Evolutionary conservation across 2,888 invertebrate genomes (phyloP).

Genomic region (Aethes cnicana): DNA sequence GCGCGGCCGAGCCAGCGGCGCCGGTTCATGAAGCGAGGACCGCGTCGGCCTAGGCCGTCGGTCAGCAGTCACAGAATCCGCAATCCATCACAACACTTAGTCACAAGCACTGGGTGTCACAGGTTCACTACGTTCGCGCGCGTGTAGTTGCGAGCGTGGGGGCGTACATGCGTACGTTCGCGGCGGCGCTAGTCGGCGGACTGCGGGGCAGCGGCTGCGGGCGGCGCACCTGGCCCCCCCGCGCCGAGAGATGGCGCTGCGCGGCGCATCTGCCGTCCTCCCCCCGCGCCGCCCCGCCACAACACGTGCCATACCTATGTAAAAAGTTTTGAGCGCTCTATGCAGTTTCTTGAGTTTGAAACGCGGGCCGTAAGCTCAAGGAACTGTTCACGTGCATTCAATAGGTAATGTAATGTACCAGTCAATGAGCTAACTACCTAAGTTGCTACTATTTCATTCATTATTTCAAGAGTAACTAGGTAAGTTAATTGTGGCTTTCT

Average conservation of each 20-base stretch:
- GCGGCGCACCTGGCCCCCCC: constrained; percentile 68
- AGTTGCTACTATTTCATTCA: too few relatives aligned
- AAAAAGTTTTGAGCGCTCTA: constrained; percentile 64
- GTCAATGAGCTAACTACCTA: neutral
- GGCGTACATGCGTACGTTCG: constrained; percentile 65
- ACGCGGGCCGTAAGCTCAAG: too few relatives aligned
- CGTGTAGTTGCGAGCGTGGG: constrained; percentile 60
- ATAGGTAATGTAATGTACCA: too few relatives aligned
- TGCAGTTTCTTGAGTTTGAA: constrained; percentile 50
- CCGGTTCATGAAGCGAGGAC: constrained; percentile 74
- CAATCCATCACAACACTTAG: constrained; percentile 82
- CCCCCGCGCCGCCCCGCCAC: constrained; percentile 42
- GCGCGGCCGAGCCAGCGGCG: constrained; percentile 79
- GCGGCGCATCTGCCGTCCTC: constrained; percentile 75
- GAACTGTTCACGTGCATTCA: too few relatives aligned
- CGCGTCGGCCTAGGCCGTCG: constrained; percentile 56
- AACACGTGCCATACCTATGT: constrained; percentile 72
- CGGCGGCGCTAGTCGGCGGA: constrained; percentile 78
- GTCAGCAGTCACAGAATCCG: constrained; percentile 70
- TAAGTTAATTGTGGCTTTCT: too few relatives aligned
- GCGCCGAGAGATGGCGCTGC: constrained; percentile 77
- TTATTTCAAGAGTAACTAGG: too few relatives aligned
- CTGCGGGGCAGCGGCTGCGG: constrained; percentile 76
- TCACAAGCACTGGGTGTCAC: constrained; percentile 78
- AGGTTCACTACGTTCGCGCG: constrained; percentile 79